Evolutionary conservation across 2,888 invertebrate genomes (phyloP).

Genomic region (Chaitophorus viminalis): DNA sequence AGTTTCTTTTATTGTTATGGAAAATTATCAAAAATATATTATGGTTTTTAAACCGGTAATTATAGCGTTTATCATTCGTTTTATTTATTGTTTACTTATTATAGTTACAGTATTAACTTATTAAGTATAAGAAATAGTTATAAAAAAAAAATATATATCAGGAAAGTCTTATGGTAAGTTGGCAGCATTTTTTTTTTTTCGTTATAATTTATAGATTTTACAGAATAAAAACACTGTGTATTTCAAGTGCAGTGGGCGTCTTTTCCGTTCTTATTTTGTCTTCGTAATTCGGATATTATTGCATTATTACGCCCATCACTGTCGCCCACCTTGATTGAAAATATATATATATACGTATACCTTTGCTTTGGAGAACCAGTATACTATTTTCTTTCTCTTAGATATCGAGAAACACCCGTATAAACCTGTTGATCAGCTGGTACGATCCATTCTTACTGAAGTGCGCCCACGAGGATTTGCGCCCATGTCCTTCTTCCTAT

Average conservation of each 20-base stretch:
- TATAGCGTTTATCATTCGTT: neutral
- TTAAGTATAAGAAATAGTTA: neutral
- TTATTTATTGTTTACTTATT: neutral
- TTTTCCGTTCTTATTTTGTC: constrained; percentile 60
- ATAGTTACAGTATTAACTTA: constrained; percentile 3
- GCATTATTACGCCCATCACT: constrained; percentile 57
- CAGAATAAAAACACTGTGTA: constrained; percentile 49
- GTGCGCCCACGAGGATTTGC: constrained; percentile 31
- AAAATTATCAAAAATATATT: neutral
- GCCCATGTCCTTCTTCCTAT: constrained; percentile 38
- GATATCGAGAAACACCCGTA: constrained; percentile 29
- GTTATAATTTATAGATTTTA: constrained; percentile 57
- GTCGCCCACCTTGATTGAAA: constrained; percentile 59
- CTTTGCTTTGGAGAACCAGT: constrained; percentile 62
- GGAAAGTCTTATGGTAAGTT: constrained; percentile 47
- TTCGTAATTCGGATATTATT: constrained; percentile 62
- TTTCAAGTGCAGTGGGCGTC: constrained; percentile 53
- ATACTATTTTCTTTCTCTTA: constrained; percentile 15
- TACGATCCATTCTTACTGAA: constrained; percentile 13
- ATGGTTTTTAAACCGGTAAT: neutral
- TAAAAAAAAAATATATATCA: neutral
- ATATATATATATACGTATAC: constrained; percentile 32
- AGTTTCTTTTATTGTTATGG: neutral
- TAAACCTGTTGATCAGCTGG: constrained; percentile 55
- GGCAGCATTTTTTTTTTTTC: constrained; percentile 42